Evolutionary conservation across 2,888 invertebrate species (phyloP).

Genomic region (Choristoneura rosaceana): DNA sequence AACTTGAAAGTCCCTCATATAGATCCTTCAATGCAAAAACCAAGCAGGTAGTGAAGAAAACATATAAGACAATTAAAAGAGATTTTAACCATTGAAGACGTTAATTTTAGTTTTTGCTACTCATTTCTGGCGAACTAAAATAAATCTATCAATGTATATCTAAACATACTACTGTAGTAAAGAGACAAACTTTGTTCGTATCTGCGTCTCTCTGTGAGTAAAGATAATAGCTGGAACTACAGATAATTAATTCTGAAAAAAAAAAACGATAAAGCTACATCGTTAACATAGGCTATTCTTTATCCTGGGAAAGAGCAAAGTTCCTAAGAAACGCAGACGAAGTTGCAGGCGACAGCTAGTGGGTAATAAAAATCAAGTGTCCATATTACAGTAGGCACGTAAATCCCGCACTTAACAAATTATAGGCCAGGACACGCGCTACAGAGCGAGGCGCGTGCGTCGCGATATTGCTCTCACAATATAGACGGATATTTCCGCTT

Average conservation of each 20-base stretch:
- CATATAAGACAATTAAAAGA: neutral
- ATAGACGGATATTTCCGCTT: conserved; percentile 83
- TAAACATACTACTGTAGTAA: too few species aligned
- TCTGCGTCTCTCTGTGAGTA: too few species aligned
- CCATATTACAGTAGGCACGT: conserved; percentile 26
- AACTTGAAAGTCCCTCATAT: neutral
- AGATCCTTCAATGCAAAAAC: too few species aligned
- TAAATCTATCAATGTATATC: neutral
- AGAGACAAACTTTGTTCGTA: too few species aligned
- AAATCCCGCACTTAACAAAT: conserved; percentile 21
- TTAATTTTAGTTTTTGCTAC: neutral
- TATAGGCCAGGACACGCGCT: conserved; percentile 16
- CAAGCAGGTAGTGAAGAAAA: too few species aligned
- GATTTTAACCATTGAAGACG: neutral
- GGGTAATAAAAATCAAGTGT: conserved; percentile 12
- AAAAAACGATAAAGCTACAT: too few species aligned
- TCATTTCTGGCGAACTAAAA: neutral
- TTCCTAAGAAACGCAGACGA: too few species aligned
- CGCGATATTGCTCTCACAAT: conserved; percentile 79
- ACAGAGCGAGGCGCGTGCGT: conserved; percentile 60
- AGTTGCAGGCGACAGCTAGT: neutral
- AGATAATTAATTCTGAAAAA: too few species aligned
- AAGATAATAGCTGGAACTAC: too few species aligned
- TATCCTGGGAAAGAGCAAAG: too few species aligned
- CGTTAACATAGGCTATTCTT: too few species aligned